phyloP scores from a whole-genome alignment of 2,888 invertebrate species.

The Mesochorus sp. region DNA sequence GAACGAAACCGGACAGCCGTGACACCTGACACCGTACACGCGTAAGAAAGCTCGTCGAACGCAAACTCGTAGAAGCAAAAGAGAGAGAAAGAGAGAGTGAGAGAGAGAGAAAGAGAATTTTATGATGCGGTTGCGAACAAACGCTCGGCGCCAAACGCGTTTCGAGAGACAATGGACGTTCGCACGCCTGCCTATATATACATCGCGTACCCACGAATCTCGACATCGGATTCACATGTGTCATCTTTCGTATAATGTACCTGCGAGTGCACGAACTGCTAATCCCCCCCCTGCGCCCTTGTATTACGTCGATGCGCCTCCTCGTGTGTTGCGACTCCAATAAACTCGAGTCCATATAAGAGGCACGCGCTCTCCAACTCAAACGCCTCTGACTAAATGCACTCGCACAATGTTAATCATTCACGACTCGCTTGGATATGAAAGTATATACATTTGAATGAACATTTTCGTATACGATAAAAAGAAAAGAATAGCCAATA shows the following conservation, averaged over 20 bases:
- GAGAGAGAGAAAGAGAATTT: constrained; percentile 4
- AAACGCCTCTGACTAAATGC: constrained; percentile 59
- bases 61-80: constrained; percentile 10
- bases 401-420: constrained; percentile 43
- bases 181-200: constrained; percentile 42
- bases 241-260: not conserved
- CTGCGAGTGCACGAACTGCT: not conserved
- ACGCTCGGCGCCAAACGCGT: constrained; percentile 31
- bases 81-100: constrained; percentile 11
- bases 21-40: constrained; percentile 78
- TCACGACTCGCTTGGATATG: constrained; percentile 7
- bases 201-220: not conserved
- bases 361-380: constrained; percentile 43
- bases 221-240: not conserved
- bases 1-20: constrained; percentile 78
- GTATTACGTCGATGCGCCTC: constrained; percentile 58
- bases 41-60: constrained; percentile 57
- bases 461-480: too few relatives aligned
- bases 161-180: constrained; percentile 54
- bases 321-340: constrained; percentile 57
- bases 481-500: too few relatives aligned
- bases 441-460: not conserved
- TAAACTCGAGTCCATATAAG: constrained; percentile 61
- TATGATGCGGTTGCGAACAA: constrained; percentile 21
- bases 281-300: constrained; percentile 22